These are phyloP conservation scores for Cyphomyrus plagiostoma DNA, from an alignment of 2,113 vertebrate species.

Conservation along the genomic window DNA sequence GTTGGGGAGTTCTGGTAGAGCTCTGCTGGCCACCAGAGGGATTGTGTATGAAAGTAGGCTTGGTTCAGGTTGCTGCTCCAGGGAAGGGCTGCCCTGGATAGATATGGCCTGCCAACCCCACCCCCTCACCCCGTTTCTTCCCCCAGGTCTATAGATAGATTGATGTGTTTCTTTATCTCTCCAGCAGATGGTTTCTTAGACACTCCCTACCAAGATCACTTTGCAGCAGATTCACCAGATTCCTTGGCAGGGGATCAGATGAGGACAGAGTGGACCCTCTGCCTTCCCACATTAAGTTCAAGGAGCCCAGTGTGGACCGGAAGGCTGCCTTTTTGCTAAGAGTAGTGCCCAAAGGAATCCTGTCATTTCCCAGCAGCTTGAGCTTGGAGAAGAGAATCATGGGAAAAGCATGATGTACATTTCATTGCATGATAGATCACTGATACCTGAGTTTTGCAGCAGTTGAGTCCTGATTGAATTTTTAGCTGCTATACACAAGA, in stretches of 20 bases:
- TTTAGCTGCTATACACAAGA: background rate
- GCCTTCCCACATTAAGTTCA: slow-evolving; percentile 33
- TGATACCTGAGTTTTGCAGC: background rate
- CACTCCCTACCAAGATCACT: slow-evolving; percentile 50
- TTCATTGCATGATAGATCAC: background rate
- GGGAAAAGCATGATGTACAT: background rate
- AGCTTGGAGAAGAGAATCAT: background rate
- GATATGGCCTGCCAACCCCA: background rate
- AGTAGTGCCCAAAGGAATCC: background rate
- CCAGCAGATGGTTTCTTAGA: slow-evolving; percentile 48
- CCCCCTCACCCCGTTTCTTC: slow-evolving; percentile 7
- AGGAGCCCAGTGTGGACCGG: slow-evolving; percentile 25
- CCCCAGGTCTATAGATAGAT: slow-evolving; percentile 48
- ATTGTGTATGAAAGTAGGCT: slow-evolving; percentile 16
- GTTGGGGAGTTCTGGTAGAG: background rate
- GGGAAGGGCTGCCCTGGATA: background rate
- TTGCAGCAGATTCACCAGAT: slow-evolving; percentile 47
- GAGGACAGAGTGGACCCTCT: slow-evolving; percentile 32
- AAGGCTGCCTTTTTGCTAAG: slow-evolving; percentile 35
- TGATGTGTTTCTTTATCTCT: slow-evolving; percentile 43
- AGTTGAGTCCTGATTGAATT: background rate
- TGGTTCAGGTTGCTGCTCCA: slow-evolving; percentile 17
- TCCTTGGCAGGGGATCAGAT: slow-evolving; percentile 44
- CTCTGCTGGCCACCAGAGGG: background rate
- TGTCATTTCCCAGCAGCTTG: background rate